Evolutionary conservation across 1,140 invertebrate species (phyloP), one percentile per base, ranked within the genome.

Genomic region (Eubasilissa regina): DNA sequence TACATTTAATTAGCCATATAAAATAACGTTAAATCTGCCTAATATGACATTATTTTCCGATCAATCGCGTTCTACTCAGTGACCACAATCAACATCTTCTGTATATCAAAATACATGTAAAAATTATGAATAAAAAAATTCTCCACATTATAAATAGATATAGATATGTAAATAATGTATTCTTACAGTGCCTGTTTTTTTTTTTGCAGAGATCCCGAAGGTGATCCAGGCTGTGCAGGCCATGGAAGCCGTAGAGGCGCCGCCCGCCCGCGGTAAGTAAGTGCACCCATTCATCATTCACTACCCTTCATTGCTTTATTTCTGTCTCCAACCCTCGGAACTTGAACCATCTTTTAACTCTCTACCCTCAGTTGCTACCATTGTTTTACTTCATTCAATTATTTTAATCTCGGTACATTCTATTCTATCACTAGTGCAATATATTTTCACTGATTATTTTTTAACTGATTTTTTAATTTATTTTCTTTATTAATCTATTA

Each of bases 201-300:
- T 51, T 13, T 79, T 62, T 79, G 0, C 86, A 89, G 88, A 87
- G 80, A 89, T 89, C 45, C 88, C 87, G 0, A 85, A 87, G 10
- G 85, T 87, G 82, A 87, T 89, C 82, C 88, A 88, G 0, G 88
- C 88, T 0, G 88, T 89, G 74, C 88, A 89, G 62, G 88, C 88
- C 0, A 89, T 89, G 88, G 89, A 89, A 79, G 88, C 88, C 17
- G 88, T 88, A 62, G 88, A 89, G 80, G 86, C 86, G n/a, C 87
- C 88, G 84, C 75, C 81, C 19, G 86, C 85, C 81, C 88, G 88
- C 87, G 88, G 88, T 89, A 89, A 89, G 88, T 89, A 89, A 89
- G 88, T 89, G 87, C 87, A 86, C 83, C 85, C 87, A 88, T 87
- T 87, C 88, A 88, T 89, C 87, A 87, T 87, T 85, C 85, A 85